Evolutionary conservation across 2,888 invertebrate genomes (phyloP), one percentile per base, ranked within the genome.

Genomic region (Tribolium freemani): DNA sequence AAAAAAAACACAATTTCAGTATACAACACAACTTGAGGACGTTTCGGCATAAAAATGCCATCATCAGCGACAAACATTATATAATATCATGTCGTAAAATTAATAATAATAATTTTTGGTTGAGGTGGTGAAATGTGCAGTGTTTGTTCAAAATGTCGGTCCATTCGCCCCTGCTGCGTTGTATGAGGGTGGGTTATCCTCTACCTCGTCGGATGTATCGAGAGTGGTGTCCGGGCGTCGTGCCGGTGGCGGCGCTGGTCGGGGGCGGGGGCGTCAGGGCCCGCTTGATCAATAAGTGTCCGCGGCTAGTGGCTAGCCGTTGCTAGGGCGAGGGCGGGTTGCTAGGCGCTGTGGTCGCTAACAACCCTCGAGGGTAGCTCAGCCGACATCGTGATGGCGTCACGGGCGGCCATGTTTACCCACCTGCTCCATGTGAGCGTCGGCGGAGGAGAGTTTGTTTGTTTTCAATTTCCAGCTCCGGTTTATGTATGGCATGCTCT

Each of bases 241-340:
- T 56, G 78, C 69, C 69, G 72, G 74, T 73, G 51, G 51, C 51
- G 51, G 51, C 51, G 51, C 51, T 38, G 38, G 70, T 71, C 71
- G 73, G 69, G 57, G 68, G 75, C 69, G 76, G 72, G 67, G 71
- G 72, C 71, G 74, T 71, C 74, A 31, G 61, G 78, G 74, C 81
- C 79, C 79, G 81, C 83, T 84, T 87, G 86, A 87, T 87, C 87
- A 87, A 87, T 87, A 87, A 87, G 85, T 87, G 87, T 87, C 87
- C 87, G 86, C 85, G 87, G 87, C 87, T 87, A 87, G 87, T 87
- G 87, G 87, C 87, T 87, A 87, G 87, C 86, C 84, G 87, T 87
- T 87, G 87, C 87, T 86, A 87, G 87, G 87, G 87, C 84, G 86
- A 86, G 86, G 86, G 87, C 85, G 86, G 84, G 87, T 87, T 87